These are phyloP conservation scores for Geotrypetes seraphini DNA, from an alignment of 2,797 vertebrate genomes.

Conservation along the genomic window DNA sequence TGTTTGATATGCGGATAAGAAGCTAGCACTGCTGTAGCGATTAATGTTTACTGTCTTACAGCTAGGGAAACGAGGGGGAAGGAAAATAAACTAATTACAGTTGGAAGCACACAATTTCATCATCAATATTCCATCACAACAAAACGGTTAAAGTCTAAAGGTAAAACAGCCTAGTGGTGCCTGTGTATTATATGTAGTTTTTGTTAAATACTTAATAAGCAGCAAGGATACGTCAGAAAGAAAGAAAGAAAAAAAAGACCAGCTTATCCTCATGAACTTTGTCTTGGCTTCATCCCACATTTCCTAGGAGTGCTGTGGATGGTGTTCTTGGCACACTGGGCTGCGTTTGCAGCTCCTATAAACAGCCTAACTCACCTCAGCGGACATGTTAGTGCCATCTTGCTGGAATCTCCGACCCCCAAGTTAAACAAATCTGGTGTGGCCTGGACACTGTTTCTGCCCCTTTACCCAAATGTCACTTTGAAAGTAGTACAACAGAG, in stretches of 20 bases:
- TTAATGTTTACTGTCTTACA: slow-evolving; percentile 29
- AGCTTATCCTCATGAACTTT: slow-evolving; percentile 22
- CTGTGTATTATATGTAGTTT: slow-evolving; percentile 11
- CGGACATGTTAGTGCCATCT: not conserved
- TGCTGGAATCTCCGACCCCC: not conserved
- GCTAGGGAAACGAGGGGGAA: not conserved
- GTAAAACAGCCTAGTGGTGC: slow-evolving; percentile 46
- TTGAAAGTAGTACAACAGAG: too few relatives aligned
- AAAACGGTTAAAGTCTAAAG: slow-evolving; percentile 47
- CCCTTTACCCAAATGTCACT: too few relatives aligned
- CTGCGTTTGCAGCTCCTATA: too few relatives aligned
- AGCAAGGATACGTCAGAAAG: slow-evolving; percentile 1
- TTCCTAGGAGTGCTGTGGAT: too few relatives aligned
- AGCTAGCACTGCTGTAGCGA: slow-evolving; percentile 30
- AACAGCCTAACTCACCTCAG: not conserved
- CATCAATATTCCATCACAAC: slow-evolving; percentile 53
- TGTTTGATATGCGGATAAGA: slow-evolving; percentile 37
- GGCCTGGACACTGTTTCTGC: rapidly evolving
- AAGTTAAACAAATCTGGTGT: rapidly evolving
- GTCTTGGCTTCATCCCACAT: slow-evolving; percentile 12
- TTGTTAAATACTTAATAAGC: slow-evolving; percentile 24
- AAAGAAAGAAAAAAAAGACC: not conserved
- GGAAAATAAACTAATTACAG: slow-evolving; percentile 19
- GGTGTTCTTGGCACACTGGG: too few relatives aligned
- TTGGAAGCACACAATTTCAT: slow-evolving; percentile 1